Evolutionary conservation across 2,888 invertebrate genomes (phyloP).

Genomic region (Noctua comes): DNA sequence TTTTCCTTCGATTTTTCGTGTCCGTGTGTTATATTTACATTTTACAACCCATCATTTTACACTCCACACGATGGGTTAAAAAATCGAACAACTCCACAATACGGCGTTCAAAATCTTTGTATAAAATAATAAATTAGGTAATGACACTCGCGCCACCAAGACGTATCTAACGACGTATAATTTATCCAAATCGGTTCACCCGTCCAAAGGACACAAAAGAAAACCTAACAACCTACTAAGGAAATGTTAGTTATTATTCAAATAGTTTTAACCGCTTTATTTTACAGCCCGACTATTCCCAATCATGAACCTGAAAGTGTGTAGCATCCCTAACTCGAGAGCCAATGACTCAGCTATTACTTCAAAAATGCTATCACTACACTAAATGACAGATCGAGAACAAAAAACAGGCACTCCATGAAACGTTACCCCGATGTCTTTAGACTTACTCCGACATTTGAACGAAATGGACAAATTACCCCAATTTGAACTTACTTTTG

Average conservation of each 20-base stretch:
- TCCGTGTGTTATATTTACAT: too few relatives aligned
- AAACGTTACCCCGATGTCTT: constrained; percentile 12
- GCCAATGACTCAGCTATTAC: constrained; percentile 9
- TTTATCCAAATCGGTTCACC: too few relatives aligned
- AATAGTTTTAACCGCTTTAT: not conserved
- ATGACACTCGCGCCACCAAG: too few relatives aligned
- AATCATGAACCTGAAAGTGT: too few relatives aligned
- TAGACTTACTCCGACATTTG: constrained; percentile 7
- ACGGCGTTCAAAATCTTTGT: too few relatives aligned
- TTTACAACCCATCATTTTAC: too few relatives aligned
- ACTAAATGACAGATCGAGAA: not conserved
- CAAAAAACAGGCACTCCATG: constrained; percentile 4
- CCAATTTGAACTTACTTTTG: constrained; percentile 41
- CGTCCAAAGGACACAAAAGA: not conserved
- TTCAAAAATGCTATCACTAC: not conserved
- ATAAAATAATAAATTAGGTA: too few relatives aligned
- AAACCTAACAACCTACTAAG: not conserved
- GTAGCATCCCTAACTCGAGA: not conserved
- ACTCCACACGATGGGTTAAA: too few relatives aligned
- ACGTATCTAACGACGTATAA: too few relatives aligned
- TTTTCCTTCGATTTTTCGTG: too few relatives aligned
- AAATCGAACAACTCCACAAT: too few relatives aligned
- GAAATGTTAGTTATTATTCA: not conserved
- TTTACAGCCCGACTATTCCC: not conserved
- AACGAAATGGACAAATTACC: constrained; percentile 43